Percentiles rank a stretch among this genome's conserved stretches.
Evolutionary conservation across 1,140 invertebrate species (phyloP).

Genomic region (Calliphora vicina): DNA sequence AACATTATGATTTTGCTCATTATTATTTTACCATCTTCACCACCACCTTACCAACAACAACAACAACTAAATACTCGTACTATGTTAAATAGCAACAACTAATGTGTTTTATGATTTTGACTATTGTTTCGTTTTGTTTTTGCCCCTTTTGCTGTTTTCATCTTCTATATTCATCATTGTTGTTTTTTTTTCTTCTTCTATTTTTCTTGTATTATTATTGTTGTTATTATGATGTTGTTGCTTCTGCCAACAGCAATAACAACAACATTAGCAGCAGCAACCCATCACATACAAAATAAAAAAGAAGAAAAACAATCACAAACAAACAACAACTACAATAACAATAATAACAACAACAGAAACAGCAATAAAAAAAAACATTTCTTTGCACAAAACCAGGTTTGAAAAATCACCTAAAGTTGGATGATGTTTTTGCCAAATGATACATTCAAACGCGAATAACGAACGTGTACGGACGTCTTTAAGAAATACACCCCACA

Average conservation of each 20-base stretch:
- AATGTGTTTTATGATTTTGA: conserved; percentile 5
- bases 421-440: conserved; percentile 31
- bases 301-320: conserved; percentile 2
- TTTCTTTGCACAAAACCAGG: conserved; percentile 33
- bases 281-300: neutral
- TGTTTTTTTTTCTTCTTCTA: neutral
- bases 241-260: neutral
- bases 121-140: conserved; percentile 12
- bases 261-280: too few species aligned
- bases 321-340: neutral
- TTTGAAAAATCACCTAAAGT: conserved; percentile 35
- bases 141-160: neutral
- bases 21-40: neutral
- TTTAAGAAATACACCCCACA: conserved; percentile 1
- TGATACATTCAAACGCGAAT: conserved; percentile 34
- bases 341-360: neutral
- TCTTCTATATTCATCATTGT: neutral
- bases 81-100: neutral
- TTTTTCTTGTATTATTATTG: neutral
- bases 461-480: conserved; percentile 31
- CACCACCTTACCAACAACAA: neutral
- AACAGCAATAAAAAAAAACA: neutral
- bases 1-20: neutral
- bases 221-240: neutral
- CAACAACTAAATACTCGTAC: neutral